Evolutionary conservation across 2,888 invertebrate genomes (phyloP), one percentile per base, ranked within the genome.

Genomic region (Phorcus lineatus): DNA sequence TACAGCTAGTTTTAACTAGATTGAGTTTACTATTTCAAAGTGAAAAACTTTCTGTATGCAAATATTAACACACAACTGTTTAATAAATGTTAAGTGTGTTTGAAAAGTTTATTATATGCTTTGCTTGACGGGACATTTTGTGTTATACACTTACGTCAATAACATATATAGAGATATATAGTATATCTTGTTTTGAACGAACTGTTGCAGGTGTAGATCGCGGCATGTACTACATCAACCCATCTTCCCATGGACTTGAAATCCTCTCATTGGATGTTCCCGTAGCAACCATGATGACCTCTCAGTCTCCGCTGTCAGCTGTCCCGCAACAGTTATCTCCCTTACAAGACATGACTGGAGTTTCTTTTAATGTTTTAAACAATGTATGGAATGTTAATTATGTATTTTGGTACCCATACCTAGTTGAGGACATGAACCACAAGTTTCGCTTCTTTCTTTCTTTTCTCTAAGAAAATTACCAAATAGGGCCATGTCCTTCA

Each of bases 311-410:
- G 24, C 84, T 89, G 0, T 86, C 88, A 16, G 83, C 86, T 0
- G 85, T 90, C 52, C 90, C 90, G 2, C 74, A 87, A 24, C 90
- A 89, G 7, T 83, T 89, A 19, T 78, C 52, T 31, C 88, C 88
- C 7, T 81, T 91, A 31, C 80, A 74, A 7, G 40, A 83, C 19
- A 84, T 91, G 16, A 85, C 81, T 52, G 91, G 91, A 24, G 84
- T 91, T 62, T 88, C 90, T 2, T 91, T 89, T 78, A 91, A 90
- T 78, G 67, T 91, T 28, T 89, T 88, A 81, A 92, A 91, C 81
- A 92, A 91, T 80, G 83, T 92, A 1, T 91, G 92, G 92, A 87
- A 90, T 79, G 90, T 90, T 2, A 92, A 92, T 82, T 91, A 89
- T 79, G 90, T 92, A 67, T 89, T 89, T 78, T 91, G 92, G 92